Base-by-base conservation (phyloP, 2,888 invertebrate species). In the Perdita meconis region DNA sequence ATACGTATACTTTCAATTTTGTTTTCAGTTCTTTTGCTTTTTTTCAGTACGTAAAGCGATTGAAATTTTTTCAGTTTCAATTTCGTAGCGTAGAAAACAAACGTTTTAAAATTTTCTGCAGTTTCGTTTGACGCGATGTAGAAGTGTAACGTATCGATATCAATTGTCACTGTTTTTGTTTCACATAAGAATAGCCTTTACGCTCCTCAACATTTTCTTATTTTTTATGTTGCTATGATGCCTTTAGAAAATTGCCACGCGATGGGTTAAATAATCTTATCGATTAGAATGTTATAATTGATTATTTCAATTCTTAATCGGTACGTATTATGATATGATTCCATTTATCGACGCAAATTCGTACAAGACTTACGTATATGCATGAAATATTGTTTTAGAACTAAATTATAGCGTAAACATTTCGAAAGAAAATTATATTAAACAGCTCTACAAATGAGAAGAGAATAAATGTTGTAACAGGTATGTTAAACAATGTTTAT, bases 321-420 rank as follows among this genome's bases (percentile, higher is more conserved):
- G 50, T 77, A 77, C 44, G 55, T 55, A 36, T 64, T 44, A 42
- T 75, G 77, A 78, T 78, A 78, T 78, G 77, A 69, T 75, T 74
- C 69, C 56, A 69, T 56, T 61, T 68, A 38, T 74, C 55, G 53
- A 74, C 73, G 38, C 42, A 63, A 36, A 38, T 22, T 53, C n/a
- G 13, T 59, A 22, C 16, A 13, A 2, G 24, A 47, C 16, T 64
- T 44, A 30, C 30, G 24, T n/a, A 44, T 51, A 44, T 55, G 10
- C 64, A 16, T 22, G 26, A 38, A 24, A 34, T 40, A 38, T 26
- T 42, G 34, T 51, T 19, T n/a, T 10, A 40, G 59, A 64, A 26
- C 57, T 36, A 56, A 22, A 47, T 40, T 56, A 57, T n/a, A 36
- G 10, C 12, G 24, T 30, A 50, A 42, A 10, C 40, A 22, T 30